Base-by-base conservation (phyloP, 2,113 vertebrate genomes). In the Glaucidium brasilianum region DNA sequence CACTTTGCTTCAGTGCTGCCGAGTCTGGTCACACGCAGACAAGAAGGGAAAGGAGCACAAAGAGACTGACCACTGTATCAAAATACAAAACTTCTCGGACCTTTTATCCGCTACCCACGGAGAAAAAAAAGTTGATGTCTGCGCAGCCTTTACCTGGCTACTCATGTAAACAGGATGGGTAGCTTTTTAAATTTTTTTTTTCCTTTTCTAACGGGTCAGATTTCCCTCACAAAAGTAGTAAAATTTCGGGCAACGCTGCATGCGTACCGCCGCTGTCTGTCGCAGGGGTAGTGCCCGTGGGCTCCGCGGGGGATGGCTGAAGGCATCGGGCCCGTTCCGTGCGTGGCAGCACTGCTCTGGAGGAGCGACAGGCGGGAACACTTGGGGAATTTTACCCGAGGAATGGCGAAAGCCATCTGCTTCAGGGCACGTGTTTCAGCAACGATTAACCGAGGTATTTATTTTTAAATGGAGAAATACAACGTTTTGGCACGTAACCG, bases 341-440 rank as follows among this genome's bases (percentile, higher is more conserved):
- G 37, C 15, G 3, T 1, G 20, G 3, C 1, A 20, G 26, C 30
- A 1, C 23, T 8, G 5, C 82, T 41, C 39, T 27, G 53, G 18
- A 9, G 50, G 32, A 27, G 1, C 21, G 1, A 8, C 8, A 7
- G 37, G 73, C 45, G 22, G 45, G 2, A 43, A 9, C 39, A 25
- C 22, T 21, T 16, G 12, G 45, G 6, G 17, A 6, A 10, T 39
- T 41, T 39, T 25, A 43, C 26, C 74, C 15, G 35, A 15, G 23
- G 18, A 39, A 30, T 0, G 14, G 47, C 2, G 26, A 91, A 8
- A 32, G 0, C 3, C 9, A 5, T 5, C n/a, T 10, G 10, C n/a
- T n/a, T 9, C 11, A 3, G 52, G 58, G 50, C 19, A 66, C 3
- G 0, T 4, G 17, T 43, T 69, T 39, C 55, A 50, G 32, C 30